These are phyloP conservation scores for Pseudochaenichthys georgianus DNA, from an alignment of 2,797 vertebrate species.

Conservation along the genomic window DNA sequence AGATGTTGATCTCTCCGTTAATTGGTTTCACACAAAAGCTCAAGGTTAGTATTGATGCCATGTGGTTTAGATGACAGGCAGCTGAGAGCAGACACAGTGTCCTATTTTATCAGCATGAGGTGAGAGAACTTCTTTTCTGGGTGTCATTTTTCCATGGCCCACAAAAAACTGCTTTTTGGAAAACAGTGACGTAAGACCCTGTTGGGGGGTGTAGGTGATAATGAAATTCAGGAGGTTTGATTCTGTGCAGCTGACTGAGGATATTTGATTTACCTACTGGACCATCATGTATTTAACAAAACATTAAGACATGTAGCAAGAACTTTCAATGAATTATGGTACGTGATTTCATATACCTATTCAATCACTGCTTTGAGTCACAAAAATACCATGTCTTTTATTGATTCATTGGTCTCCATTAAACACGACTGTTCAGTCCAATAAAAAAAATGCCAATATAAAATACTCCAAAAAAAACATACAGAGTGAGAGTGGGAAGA, in stretches of 20 bases:
- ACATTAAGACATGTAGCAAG: neutral
- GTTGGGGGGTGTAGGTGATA: neutral
- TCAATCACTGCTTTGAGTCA: constrained; percentile 15
- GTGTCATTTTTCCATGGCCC: neutral
- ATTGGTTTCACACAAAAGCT: neutral
- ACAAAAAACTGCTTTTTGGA: neutral
- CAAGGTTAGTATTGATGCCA: neutral
- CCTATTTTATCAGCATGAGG: constrained; percentile 1
- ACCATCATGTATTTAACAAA: neutral
- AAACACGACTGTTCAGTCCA: neutral
- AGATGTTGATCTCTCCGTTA: neutral
- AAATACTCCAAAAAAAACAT: neutral
- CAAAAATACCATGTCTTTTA: neutral
- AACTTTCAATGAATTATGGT: neutral
- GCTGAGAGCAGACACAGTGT: neutral
- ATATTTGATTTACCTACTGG: neutral
- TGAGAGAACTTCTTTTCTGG: neutral
- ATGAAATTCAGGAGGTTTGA: neutral
- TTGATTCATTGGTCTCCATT: constrained; percentile 8
- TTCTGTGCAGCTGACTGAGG: neutral
- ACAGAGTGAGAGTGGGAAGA: neutral
- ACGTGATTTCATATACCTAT: neutral
- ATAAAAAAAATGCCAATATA: neutral
- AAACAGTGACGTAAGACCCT: neutral
- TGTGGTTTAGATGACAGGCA: constrained; percentile 1